A percentile compares a stretch with the other conserved stretches of the same genome.
These are phyloP conservation scores for Hyaena hyaena DNA, from an alignment of 2,113 vertebrate species.

Conservation along the genomic window DNA sequence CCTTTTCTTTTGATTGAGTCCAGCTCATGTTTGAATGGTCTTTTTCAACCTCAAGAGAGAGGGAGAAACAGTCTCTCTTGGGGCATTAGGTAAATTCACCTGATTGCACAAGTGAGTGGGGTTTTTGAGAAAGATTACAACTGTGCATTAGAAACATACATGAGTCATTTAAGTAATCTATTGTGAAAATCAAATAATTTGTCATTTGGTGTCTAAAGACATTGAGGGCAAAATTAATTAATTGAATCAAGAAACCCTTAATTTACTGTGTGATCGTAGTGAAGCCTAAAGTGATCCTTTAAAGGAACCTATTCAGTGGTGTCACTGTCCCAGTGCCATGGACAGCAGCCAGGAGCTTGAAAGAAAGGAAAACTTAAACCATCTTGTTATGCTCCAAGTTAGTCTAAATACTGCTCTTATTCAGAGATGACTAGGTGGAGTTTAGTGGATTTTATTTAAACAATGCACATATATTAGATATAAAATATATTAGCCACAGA, in stretches of 20 bases:
- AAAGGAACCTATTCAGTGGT: no score
- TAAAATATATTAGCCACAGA: not conserved
- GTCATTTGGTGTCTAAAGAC: not conserved
- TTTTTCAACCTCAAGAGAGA: not conserved
- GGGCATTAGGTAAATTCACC: not conserved
- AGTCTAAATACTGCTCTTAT: not conserved
- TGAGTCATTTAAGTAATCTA: slow-evolving; percentile 29
- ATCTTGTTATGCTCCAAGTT: not conserved
- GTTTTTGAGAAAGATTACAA: not conserved
- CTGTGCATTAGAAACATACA: not conserved
- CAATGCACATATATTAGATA: not conserved
- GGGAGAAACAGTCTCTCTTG: not conserved
- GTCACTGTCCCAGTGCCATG: not conserved
- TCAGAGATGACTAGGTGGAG: not conserved
- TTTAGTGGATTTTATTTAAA: not conserved
- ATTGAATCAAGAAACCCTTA: not conserved
- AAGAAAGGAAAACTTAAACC: not conserved
- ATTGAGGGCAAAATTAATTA: not conserved
- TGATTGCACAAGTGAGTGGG: not conserved
- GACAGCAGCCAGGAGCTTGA: not conserved
- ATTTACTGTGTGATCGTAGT: not conserved
- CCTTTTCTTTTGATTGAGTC: not conserved
- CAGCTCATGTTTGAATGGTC: not conserved
- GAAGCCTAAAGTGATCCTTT: not conserved
- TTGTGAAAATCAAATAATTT: not conserved